Evolutionary conservation across 1,140 invertebrate genomes (phyloP), one percentile per base, ranked within the genome.

Genomic region (Goniozus legneri): DNA sequence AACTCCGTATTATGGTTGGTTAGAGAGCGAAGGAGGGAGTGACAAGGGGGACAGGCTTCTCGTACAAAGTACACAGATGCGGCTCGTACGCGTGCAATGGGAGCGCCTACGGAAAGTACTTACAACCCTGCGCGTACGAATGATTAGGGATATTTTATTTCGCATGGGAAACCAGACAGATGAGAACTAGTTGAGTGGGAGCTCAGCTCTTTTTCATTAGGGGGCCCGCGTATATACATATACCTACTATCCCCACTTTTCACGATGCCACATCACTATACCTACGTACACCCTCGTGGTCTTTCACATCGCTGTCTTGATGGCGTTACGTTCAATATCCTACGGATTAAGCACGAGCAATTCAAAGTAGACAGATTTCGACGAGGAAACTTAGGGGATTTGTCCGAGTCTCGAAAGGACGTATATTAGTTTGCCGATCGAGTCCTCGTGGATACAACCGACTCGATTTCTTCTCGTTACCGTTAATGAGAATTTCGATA

Each of bases 61-160:
- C 10, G 4, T 4, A 24, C 44, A 54, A 52, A 50, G 47, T 56
- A 56, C 51, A 61, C 62, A 65, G 56, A 66, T 65, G 54, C 56
- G 58, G 51, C 51, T 35, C 36, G 55, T 37, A 39, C 40, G 48
- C 46, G n/a, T n/a, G n/a, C n/a, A n/a, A 46, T 50, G 51, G 43
- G 44, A 35, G 39, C 48, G 43, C 50, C 36, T 47, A 50, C 45
- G 62, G 57, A 60, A 67, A 62, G 62, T 68, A 73, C 73, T 73
- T 69, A 68, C 60, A 61, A 60, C 66, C 68, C 67, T 58, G 64
- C 56, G 51, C 50, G 59, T 63, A 63, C 66, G 64, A 68, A 71
- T 75, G 73, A 76, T 76, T 76, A 76, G 74, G 68, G 66, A 76
- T 76, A 76, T 76, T 76, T 76, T 76, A 76, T 76, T 76, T 76